Evolutionary conservation across 2,888 invertebrate genomes (phyloP).

Genomic region (Cephus pygmeus): DNA sequence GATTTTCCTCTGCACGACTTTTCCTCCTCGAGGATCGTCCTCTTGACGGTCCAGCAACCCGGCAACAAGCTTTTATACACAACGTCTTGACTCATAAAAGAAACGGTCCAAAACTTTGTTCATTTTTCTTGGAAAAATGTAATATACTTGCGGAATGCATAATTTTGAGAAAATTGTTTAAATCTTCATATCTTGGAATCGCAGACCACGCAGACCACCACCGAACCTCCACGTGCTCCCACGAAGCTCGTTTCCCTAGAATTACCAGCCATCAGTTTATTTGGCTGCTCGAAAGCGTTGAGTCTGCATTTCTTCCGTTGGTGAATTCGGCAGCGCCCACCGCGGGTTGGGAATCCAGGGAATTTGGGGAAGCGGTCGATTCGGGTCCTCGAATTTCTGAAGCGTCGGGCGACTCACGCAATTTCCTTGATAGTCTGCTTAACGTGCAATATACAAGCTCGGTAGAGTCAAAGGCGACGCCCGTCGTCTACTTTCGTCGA

Average conservation of each 20-base stretch:
- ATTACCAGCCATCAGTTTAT: too few species aligned
- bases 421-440: constrained; percentile 57
- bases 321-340: too few species aligned
- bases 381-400: neutral
- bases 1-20: constrained; percentile 3
- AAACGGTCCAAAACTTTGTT: too few species aligned
- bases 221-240: too few species aligned
- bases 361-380: neutral
- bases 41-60: too few species aligned
- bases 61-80: too few species aligned
- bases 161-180: constrained; percentile 58
- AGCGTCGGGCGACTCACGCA: constrained; percentile 24
- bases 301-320: too few species aligned
- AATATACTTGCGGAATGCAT: constrained; percentile 52
- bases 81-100: too few species aligned
- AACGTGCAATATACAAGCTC: constrained; percentile 47
- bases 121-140: constrained; percentile 39
- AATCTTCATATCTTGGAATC: too few species aligned
- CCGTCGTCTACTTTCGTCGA: constrained; percentile 49
- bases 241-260: too few species aligned
- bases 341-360: neutral
- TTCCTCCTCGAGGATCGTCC: constrained; percentile 26
- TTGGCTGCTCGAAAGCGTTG: too few species aligned
- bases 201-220: too few species aligned
- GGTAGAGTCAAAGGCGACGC: constrained; percentile 57